Base-by-base conservation (phyloP, 2,797 vertebrate genomes). In the Enteromius argenteus region DNA sequence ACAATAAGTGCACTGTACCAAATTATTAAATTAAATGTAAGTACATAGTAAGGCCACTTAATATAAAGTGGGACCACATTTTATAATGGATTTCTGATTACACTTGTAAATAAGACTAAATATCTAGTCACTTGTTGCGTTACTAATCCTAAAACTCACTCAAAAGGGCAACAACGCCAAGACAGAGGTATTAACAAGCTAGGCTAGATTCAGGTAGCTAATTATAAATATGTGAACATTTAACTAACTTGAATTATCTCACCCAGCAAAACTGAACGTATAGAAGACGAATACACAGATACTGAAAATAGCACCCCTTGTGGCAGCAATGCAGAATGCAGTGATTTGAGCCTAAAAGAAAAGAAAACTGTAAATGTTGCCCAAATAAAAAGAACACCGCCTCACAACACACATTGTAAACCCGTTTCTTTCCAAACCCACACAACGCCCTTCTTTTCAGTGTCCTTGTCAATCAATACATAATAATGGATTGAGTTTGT, bases 391-490 rank as follows among this genome's bases (percentile, higher is more conserved):
- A 51, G 23, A 19, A 39, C 21, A 44, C 6, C 2, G 0, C 37
- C 27, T 44, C 21, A 72, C n/a, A 46, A 23, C 14, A 74, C 3
- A 46, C 44, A 30, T 15, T 14, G 56, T 62, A 67, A 68, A 46
- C 13, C 30, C 3, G 8, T 68, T 35, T 68, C 27, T 77, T 69
- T 73, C 58, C 32, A 77, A 83, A 49, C 68, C 19, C 64, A 69
- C 68, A 49, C 75, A 79, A 32, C 30, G 80, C 32, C 74, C 80
- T 82, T 90, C 37, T 81, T 87, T 80, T 86, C 74, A 80, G 80
- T 86, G 76, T 39, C 51, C 66, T 85, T 62, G 76, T 89, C 69
- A 86, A 90, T 92, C 92, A 90, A 89, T 91, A 88, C 23, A 53
- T 86, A 84, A 88, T 88, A 86, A 86, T 66, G 44, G 84, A 86